Percentiles rank a stretch among this genome's conserved stretches.
phyloP scores from a whole-genome alignment of 2,888 invertebrate species.

The Cheilosia vernalis region DNA sequence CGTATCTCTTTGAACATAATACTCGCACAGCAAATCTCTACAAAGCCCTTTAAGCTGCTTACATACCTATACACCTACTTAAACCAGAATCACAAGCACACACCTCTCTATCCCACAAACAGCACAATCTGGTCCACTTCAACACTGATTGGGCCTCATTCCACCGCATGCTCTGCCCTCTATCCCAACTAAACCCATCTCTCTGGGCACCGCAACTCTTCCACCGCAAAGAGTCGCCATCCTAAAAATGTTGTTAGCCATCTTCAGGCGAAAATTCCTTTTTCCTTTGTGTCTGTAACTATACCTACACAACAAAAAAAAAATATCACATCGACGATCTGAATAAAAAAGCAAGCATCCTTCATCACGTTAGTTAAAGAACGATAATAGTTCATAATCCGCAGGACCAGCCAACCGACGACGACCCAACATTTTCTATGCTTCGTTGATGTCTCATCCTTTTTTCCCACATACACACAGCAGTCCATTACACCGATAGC shows the following conservation, averaged over 20 bases:
- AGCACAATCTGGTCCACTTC: constrained; percentile 46
- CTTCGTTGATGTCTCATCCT: constrained; percentile 30
- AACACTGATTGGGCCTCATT: constrained; percentile 58
- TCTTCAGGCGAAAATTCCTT: constrained; percentile 27
- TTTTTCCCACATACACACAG: constrained; percentile 6
- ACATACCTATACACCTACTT: constrained; percentile 5
- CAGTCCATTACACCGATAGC: constrained; percentile 24
- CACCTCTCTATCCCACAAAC: constrained; percentile 25
- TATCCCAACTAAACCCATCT: constrained; percentile 15
- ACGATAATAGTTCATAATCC: constrained; percentile 26
- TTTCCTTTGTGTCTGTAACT: constrained; percentile 44
- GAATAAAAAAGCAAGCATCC: constrained; percentile 10
- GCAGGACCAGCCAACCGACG: constrained; percentile 14
- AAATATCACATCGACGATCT: constrained; percentile 1
- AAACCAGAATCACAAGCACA: not conserved
- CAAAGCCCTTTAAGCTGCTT: constrained; percentile 28
- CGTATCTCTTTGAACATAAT: not conserved
- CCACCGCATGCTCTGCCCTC: constrained; percentile 16
- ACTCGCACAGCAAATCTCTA: not conserved
- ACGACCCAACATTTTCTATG: constrained; percentile 38
- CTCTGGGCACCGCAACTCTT: constrained; percentile 5
- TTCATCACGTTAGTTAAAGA: constrained; percentile 46
- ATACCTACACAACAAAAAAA: constrained; percentile 9
- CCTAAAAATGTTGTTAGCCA: constrained; percentile 44
- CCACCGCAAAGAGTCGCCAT: constrained; percentile 5